A percentile compares a stretch with the other conserved stretches of the same genome.
Evolutionary conservation across 2,797 vertebrate species (phyloP).

Genomic region (Callimico goeldii): DNA sequence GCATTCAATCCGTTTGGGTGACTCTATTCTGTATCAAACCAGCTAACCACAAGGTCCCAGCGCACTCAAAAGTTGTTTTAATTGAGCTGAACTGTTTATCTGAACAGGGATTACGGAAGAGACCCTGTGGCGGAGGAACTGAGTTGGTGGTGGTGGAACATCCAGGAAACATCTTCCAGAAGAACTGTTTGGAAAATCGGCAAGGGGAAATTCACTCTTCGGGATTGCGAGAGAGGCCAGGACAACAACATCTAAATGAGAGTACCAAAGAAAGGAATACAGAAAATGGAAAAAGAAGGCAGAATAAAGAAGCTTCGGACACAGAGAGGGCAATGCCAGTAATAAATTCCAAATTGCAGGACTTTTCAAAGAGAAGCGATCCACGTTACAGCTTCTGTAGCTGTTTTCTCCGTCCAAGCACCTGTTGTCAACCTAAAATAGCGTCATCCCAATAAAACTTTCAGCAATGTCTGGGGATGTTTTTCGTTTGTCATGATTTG

Average conservation of each 20-base stretch:
- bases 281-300: background rate
- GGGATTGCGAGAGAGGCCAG: background rate
- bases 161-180: background rate
- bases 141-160: background rate
- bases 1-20: background rate
- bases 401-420: background rate
- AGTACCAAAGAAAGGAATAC: background rate
- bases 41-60: background rate
- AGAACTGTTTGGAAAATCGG: background rate
- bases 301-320: background rate
- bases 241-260: background rate
- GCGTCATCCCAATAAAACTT: background rate
- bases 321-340: background rate
- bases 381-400: background rate
- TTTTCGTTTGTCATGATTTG: background rate
- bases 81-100: background rate
- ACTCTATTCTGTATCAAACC: background rate
- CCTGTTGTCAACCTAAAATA: background rate
- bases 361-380: background rate
- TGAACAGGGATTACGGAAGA: background rate
- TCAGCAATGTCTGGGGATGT: background rate
- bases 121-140: background rate
- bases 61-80: background rate
- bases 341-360: background rate
- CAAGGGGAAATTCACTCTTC: background rate